Conservation (phyloP, 2,888 invertebrate species). For the Drosophila cognata region DNA sequence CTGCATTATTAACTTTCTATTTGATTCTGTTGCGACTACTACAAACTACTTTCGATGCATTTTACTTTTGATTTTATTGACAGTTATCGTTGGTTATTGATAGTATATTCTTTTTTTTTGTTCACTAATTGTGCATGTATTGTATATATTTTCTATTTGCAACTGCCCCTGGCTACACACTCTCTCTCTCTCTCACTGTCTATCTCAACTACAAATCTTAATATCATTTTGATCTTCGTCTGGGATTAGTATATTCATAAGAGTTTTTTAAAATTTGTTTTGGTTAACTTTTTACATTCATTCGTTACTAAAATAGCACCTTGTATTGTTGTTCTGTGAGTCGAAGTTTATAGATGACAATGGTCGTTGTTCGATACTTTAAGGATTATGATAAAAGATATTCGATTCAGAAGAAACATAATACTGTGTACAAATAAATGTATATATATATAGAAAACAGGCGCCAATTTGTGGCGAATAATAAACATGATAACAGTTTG, state of each 20-base stretch:
- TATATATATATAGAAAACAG: slow-evolving; percentile 21
- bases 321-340: slow-evolving; percentile 72
- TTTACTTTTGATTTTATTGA: slow-evolving; percentile 78
- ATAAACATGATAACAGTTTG: slow-evolving; percentile 42
- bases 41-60: slow-evolving; percentile 76
- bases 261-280: slow-evolving; percentile 52
- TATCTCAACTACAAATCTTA: slow-evolving; percentile 40
- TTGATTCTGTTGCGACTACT: slow-evolving; percentile 67
- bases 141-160: slow-evolving; percentile 46
- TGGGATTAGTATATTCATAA: slow-evolving; percentile 51
- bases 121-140: slow-evolving; percentile 37
- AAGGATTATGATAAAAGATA: slow-evolving; percentile 37
- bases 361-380: slow-evolving; percentile 64
- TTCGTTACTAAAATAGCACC: slow-evolving; percentile 76
- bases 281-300: slow-evolving; percentile 51
- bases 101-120: slow-evolving; percentile 28
- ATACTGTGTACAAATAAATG: slow-evolving; percentile 41
- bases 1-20: slow-evolving; percentile 33
- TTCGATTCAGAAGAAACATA: slow-evolving; percentile 30
- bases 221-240: slow-evolving; percentile 52
- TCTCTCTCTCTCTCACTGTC: slow-evolving; percentile 21
- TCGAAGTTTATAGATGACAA: slow-evolving; percentile 62
- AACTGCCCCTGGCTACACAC: slow-evolving; percentile 40
- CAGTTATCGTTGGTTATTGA: slow-evolving; percentile 77
- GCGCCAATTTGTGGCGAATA: slow-evolving; percentile 24